Evolutionary conservation across 2,888 invertebrate genomes (phyloP), one percentile per base, ranked within the genome.

Genomic region (Mythimna albipuncta): DNA sequence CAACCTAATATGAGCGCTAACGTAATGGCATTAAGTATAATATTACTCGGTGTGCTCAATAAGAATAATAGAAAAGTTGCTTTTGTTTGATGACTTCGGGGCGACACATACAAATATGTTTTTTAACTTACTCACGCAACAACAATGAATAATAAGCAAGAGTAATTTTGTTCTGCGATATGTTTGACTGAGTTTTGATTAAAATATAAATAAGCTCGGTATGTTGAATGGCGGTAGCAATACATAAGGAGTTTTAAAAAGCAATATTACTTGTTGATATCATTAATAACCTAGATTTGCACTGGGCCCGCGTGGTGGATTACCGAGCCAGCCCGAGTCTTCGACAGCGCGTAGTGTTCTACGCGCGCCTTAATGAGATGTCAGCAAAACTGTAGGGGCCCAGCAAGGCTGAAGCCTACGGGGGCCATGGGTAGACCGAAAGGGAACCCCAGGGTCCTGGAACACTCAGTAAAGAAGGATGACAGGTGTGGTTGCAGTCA

Each of bases 51-150:
- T 62, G 69, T 64, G 64, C n/a, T 66, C 66, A 70, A 72, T 73
- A 75, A 86, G 55, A 44, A 74, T 76, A 85, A 87, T 89, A 89
- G 85, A 88, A 88, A 89, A 88, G 85, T 89, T 88, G 68, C 7
- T 61, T 64, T 70, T 82, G 79, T 79, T 85, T 85, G 78, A 87
- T 82, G 83, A 79, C 82, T 81, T 77, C 71, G 64, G 80, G 71
- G 74, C 64, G 64, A 79, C 64, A 86, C 57, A 82, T 64, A 71
- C 67, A 69, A 55, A 78, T 82, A 65, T 65, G 54, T 75, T 83
- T 78, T 86, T 86, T 82, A 75, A 79, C 79, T 86, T 82, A 74
- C 69, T 82, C 66, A 19, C 67, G 21, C 62, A 66, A 82, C 59
- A 77, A 68, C 74, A 67, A 79, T 72, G 69, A 73, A 77, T 78